Base-by-base conservation (phyloP, 2,113 vertebrate species). In the Psilopsiagon aymara region DNA sequence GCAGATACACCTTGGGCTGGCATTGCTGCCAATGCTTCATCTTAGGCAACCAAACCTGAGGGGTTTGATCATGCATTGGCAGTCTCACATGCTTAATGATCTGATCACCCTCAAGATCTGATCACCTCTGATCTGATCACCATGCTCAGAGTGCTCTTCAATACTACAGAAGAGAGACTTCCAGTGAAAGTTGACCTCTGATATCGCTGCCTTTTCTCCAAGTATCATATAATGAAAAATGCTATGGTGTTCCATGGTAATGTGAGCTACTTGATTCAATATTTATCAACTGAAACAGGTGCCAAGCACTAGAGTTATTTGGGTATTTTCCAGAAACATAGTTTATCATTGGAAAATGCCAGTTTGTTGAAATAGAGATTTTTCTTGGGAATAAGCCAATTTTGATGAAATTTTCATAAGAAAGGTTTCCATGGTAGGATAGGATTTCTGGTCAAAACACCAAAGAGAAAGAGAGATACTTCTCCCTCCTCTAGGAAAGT, bases 391-490 rank as follows among this genome's bases (percentile, higher is more conserved):
- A 85, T n/a, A 74, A 53, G 90, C 87, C 78, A 82, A 13, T 79
- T 96, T 82, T 59, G 84, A 82, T 88, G 33, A 95, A 69, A 95
- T 85, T 80, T 95, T 94, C 63, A 69, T 90, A 77, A 91, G 93
- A 92, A 75, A 62, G 20, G n/a, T 75, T 95, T 95, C 52, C 62
- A 43, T 53, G 57, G 44, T 63, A 80, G 84, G 87, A 44, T 94
- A 92, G 77, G 33, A 85, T 96, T 95, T 90, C 90, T 87, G 28
- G 29, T 89, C n/a, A 89, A 92, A 94, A 92, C 59, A 51, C 16
- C 66, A 88, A 62, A 77, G 10, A 78, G 41, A 91, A 82, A 75
- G 20, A 83, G 41, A 86, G 31, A 77, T 13, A 4, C 10, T 91
- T 86, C 20, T 60, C 2, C 0, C 11, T 87, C 24, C 16, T 21